Base-by-base conservation (phyloP, 2,888 invertebrate species). In the Xestia c-nigrum region DNA sequence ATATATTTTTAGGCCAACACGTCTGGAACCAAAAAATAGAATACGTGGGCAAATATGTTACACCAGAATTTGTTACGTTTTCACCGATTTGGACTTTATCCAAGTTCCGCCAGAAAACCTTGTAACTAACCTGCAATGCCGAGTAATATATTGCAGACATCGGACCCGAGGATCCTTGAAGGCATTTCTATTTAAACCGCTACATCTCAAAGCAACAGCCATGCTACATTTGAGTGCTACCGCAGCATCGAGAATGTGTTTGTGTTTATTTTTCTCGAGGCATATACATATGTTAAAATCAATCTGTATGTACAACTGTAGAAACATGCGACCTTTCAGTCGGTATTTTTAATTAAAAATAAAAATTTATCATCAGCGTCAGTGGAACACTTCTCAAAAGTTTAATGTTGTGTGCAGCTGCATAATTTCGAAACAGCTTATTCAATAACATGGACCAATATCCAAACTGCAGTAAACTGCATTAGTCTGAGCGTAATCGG, bases 391-490 rank as follows among this genome's bases (percentile, higher is more conserved):
- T 40, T 59, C 57, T 40, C 19, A 59, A 63, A 61, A 57, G 40
- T n/a, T 24, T 47, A 59, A 71, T 59, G 16, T 65, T 46, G 43
- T 52, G 19, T 46, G 57, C 50, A 64, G 57, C 57, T 71, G 16
- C 68, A 63, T 79, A 66, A 52, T 65, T 64, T 40, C 40, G n/a
- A 19, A 46, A 66, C 43, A 65, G 59, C 64, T 64, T n/a, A 68
- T 69, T 71, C 66, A 76, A 73, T 72, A 71, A 52, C 46, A 61
- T 55, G 74, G 65, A 55, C 68, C 74, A 73, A 78, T 83, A 83
- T 81, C 68, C 78, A 85, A 90, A 87, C 79, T 82, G 78, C 80
- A 80, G 79, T 89, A 80, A 88, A 86, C 86, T 80, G 73, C 73
- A 81, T 74, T 76, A 81, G 82, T 63, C 76, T 74, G 81, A 74